phyloP scores from a whole-genome alignment of 2,113 vertebrate species.

The Phaethon lepturus region DNA sequence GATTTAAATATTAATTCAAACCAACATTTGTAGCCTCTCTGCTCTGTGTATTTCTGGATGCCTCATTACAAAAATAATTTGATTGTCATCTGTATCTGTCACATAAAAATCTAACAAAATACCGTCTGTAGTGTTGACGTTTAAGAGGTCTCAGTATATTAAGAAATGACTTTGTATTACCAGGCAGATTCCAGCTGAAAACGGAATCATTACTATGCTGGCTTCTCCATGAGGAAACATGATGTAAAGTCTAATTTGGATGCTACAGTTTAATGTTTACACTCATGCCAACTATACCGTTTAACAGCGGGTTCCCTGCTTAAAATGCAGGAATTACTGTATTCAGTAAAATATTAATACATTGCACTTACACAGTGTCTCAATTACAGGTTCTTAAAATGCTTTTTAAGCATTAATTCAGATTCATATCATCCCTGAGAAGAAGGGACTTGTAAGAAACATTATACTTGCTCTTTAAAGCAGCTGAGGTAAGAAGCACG shows the following conservation, averaged over 20 bases:
- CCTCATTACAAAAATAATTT: conserved; percentile 51
- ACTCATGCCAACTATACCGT: not conserved
- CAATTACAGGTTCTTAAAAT: conserved; percentile 47
- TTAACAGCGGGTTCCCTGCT: conserved; percentile 2
- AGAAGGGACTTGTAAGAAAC: not conserved
- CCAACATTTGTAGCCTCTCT: conserved; percentile 31
- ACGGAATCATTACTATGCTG: not conserved
- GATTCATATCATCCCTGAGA: not conserved
- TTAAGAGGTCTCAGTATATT: not conserved
- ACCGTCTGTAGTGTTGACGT: not conserved
- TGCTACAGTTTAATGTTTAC: conserved; percentile 46
- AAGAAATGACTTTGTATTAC: not conserved
- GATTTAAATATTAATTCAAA: conserved; percentile 65
- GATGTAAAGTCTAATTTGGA: conserved; percentile 24
- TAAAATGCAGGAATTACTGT: conserved; percentile 43
- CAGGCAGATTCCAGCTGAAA: not conserved
- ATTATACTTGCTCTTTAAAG: not conserved
- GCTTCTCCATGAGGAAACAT: not conserved
- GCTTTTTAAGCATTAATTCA: conserved; percentile 41
- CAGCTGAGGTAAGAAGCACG: not conserved
- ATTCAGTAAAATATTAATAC: conserved; percentile 55
- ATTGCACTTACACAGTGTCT: not conserved
- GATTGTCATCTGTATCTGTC: conserved; percentile 24
- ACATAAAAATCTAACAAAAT: conserved; percentile 15
- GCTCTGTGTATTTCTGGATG: conserved; percentile 19